Conservation (phyloP, 2,888 invertebrate species). For the Druceiella hillmani region DNA sequence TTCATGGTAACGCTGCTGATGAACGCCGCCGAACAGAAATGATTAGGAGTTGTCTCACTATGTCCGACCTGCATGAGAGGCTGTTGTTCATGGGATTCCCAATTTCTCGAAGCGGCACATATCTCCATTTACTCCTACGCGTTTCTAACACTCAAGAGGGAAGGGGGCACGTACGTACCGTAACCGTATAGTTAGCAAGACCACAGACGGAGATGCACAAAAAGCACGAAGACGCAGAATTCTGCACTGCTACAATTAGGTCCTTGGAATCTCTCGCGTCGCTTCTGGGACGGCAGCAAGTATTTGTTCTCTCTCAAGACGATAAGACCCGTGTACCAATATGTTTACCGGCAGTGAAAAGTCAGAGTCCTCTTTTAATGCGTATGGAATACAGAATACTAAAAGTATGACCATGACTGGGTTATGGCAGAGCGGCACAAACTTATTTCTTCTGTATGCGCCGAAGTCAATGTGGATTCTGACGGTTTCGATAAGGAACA, state of each 20-base stretch:
- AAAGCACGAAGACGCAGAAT: constrained; percentile 21
- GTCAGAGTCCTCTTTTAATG: constrained; percentile 13
- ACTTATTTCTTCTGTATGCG: constrained; percentile 14
- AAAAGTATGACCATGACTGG: too few relatives aligned
- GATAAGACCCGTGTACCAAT: constrained; percentile 9
- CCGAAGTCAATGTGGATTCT: constrained; percentile 9
- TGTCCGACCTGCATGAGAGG: constrained; percentile 20
- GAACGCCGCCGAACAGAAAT: constrained; percentile 22
- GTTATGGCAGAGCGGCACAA: constrained; percentile 14
- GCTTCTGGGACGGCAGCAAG: constrained; percentile 17
- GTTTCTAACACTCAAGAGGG: constrained; percentile 20
- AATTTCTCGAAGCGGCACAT: too few relatives aligned
- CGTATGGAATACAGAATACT: constrained; percentile 17
- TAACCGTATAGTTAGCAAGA: constrained; percentile 19
- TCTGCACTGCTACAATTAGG: constrained; percentile 23
- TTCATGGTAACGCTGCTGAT: constrained; percentile 22
- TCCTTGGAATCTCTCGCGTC: constrained; percentile 18
- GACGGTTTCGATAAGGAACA: too few relatives aligned
- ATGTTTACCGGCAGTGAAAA: constrained; percentile 14
- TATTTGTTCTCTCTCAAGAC: constrained; percentile 22
- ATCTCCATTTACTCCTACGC: constrained; percentile 19
- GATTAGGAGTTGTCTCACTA: too few relatives aligned
- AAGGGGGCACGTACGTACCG: too few relatives aligned
- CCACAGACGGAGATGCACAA: constrained; percentile 19
- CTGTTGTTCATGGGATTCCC: constrained; percentile 21